Percentiles rank a stretch among this genome's conserved stretches.
Evolutionary conservation across 2,888 invertebrate species (phyloP).

Genomic region (Ophion costatus): DNA sequence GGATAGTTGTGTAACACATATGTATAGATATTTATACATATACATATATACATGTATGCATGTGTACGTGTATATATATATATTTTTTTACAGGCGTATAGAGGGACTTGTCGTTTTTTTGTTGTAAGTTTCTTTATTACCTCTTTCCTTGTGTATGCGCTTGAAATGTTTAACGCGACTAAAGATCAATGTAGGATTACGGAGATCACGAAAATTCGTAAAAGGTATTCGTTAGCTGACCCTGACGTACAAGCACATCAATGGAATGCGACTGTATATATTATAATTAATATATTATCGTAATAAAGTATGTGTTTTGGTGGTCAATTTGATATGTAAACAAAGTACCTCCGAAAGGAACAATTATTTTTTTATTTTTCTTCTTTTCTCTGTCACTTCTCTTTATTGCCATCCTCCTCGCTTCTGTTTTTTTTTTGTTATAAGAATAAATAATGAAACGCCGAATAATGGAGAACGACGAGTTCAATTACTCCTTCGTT

Average conservation of each 20-base stretch:
- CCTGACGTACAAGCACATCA: conserved; percentile 73
- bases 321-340: conserved; percentile 80
- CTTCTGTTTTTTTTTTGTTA: conserved; percentile 33
- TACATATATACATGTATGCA: conserved; percentile 34
- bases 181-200: conserved; percentile 61
- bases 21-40: conserved; percentile 32
- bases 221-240: conserved; percentile 71
- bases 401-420: conserved; percentile 49
- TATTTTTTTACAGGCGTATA: conserved; percentile 56
- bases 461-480: conserved; percentile 47
- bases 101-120: conserved; percentile 38
- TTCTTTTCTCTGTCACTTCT: conserved; percentile 31
- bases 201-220: conserved; percentile 75
- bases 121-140: conserved; percentile 7
- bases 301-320: conserved; percentile 71
- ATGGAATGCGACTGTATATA: conserved; percentile 78
- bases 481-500: conserved; percentile 48
- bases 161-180: conserved; percentile 45
- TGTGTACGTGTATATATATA: not conserved
- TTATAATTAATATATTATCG: conserved; percentile 46
- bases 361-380: conserved; percentile 60
- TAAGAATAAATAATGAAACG: conserved; percentile 63
- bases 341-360: conserved; percentile 77
- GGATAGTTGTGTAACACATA: conserved; percentile 52
- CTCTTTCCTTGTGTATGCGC: conserved; percentile 13